These are phyloP conservation scores for Orius insidiosus DNA, from an alignment of 1,140 invertebrate genomes.

Conservation along the genomic window DNA sequence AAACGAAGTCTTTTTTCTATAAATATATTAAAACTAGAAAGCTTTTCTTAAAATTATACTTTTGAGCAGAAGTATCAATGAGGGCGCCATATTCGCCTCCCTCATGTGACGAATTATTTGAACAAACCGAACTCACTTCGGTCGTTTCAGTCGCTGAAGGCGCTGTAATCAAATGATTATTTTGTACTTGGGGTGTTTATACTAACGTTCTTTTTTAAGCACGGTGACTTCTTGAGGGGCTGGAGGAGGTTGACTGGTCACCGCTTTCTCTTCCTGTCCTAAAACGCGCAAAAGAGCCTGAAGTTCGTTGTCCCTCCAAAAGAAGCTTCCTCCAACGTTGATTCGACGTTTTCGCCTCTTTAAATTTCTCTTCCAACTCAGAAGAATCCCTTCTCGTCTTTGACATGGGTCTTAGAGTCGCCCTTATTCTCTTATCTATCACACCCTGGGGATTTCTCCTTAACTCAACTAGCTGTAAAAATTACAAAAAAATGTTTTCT, in stretches of 20 bases:
- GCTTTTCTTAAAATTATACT: constrained; percentile 7
- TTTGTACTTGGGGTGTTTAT: neutral
- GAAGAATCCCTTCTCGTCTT: constrained; percentile 48
- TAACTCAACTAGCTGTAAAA: constrained; percentile 63
- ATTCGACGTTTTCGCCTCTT: constrained; percentile 59
- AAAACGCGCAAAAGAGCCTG: constrained; percentile 38
- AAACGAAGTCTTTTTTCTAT: constrained; percentile 22
- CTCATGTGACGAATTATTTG: constrained; percentile 34
- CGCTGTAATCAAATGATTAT: constrained; percentile 25
- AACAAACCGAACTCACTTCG: constrained; percentile 37
- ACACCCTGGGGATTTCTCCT: constrained; percentile 70
- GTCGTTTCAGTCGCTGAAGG: constrained; percentile 36
- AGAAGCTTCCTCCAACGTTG: constrained; percentile 58
- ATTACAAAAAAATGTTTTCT: too few relatives aligned
- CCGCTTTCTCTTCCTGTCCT: constrained; percentile 21
- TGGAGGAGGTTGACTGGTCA: too few relatives aligned
- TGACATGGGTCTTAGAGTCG: too few relatives aligned
- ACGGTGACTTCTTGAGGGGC: constrained; percentile 14
- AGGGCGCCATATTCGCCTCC: constrained; percentile 26
- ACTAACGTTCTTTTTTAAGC: constrained; percentile 18
- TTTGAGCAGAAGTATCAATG: constrained; percentile 24
- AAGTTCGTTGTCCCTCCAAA: constrained; percentile 59
- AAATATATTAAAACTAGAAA: constrained; percentile 6
- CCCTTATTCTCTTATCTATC: too few relatives aligned
- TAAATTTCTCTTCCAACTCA: constrained; percentile 59